Conservation (phyloP, 37 sponge, comb jelly and placozoan genomes). For the Oopsacas minuta region DNA sequence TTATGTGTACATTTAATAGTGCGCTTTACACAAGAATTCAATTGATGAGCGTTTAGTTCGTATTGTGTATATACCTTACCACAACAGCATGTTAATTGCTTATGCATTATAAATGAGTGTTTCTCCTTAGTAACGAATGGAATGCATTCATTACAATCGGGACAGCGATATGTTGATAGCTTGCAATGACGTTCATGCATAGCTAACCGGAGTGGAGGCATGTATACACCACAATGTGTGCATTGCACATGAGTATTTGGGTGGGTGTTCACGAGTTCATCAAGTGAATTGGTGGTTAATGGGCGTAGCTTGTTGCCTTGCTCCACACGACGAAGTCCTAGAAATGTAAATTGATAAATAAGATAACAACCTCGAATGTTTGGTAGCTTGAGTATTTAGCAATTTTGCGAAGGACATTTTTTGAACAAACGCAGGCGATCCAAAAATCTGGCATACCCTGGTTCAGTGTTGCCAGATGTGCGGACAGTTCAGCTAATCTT, state of each 20-base stretch:
- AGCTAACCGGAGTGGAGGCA: constrained; percentile 39
- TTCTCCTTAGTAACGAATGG: constrained; percentile 43
- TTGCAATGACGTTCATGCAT: constrained; percentile 64
- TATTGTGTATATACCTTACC: constrained; percentile 38
- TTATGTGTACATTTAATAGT: constrained; percentile 37
- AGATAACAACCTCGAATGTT: no score
- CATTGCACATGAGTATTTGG: constrained; percentile 39
- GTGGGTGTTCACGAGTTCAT: background rate
- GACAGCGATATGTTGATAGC: constrained; percentile 43
- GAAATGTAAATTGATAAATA: no score
- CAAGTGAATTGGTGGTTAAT: background rate
- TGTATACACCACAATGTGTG: constrained; percentile 36
- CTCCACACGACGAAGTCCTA: no score
- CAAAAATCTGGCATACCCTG: no score
- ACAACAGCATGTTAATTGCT: constrained; percentile 38
- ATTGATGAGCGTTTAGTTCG: constrained; percentile 38
- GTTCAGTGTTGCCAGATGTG: no score
- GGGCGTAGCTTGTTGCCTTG: background rate
- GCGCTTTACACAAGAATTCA: constrained; percentile 32
- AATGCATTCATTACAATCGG: constrained; percentile 35
- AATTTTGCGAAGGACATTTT: no score
- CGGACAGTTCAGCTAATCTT: no score
- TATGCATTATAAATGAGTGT: constrained; percentile 40
- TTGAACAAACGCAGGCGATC: no score
- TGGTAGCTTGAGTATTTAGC: no score